Conservation (phyloP, 2,888 invertebrate genomes). For the Dasysyrphus albostriatus region DNA sequence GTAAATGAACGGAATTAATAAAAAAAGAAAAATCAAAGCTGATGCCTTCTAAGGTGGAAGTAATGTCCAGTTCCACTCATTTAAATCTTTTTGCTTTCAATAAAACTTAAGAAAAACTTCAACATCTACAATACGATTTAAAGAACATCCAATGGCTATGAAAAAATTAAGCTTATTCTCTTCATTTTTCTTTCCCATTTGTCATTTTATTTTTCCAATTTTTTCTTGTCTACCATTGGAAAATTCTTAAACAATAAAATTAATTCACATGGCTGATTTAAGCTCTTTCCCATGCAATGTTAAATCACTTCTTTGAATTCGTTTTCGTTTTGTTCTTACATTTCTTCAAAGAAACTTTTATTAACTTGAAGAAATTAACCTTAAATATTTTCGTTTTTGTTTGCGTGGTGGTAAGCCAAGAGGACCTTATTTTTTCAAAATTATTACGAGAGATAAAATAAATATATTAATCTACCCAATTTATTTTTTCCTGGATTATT, state of each 20-base stretch:
- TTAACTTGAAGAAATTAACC: background rate
- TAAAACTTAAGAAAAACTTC: too few species aligned
- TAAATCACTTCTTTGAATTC: background rate
- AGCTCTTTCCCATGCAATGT: background rate
- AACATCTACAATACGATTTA: too few species aligned
- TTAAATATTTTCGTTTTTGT: background rate
- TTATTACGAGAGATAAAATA: background rate
- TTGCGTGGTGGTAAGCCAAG: background rate
- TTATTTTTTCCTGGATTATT: slow-evolving; percentile 2
- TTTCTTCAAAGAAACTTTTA: background rate
- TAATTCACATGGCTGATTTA: background rate
- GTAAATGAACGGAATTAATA: too few species aligned
- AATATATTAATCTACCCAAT: background rate
- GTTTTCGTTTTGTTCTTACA: background rate
- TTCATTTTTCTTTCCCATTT: background rate
- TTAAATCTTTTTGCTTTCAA: too few species aligned
- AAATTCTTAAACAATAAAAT: background rate
- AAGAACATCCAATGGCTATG: too few species aligned
- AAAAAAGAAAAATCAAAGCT: too few species aligned
- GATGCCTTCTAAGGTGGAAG: too few species aligned
- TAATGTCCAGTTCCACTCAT: too few species aligned
- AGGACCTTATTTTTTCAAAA: background rate
- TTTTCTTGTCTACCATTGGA: background rate
- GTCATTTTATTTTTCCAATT: too few species aligned
- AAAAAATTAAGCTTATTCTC: background rate